Evolutionary conservation across 92 coral and sea anemone species (phyloP), one percentile per base, ranked within the genome.

Genomic region (Palythoa caribaeorum): DNA sequence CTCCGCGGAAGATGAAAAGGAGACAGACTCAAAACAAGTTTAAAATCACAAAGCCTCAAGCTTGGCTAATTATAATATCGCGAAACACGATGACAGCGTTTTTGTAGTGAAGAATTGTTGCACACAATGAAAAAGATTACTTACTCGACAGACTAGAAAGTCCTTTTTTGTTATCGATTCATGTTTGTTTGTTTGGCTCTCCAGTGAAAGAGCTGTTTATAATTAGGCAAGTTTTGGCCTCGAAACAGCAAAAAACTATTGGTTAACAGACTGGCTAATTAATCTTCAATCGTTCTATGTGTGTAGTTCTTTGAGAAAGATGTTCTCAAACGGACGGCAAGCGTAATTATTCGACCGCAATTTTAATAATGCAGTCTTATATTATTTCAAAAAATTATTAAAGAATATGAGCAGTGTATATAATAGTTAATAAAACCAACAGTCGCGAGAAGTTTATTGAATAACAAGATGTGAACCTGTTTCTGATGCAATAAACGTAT

Each of bases 1-100:
- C 94, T 85, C 76, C 91, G 93, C 98, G 96, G 96, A 95, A 94
- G 94, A 89, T 93, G 95, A 94, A 93, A 88, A 91, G 94, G 73
- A 39, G 83, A 53, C 90, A 19, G 88, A 66, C 85, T 51, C 91
- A 59, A 86, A 91, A 94, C 94, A 79, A n/a, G 84, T 38, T 77
- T 66, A 66, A n/a, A 84, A 74, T 87, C 83, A 84, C 84, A 66
- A 73, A 79, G 84, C 87, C 80, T 73, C 89, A 59, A 69, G 73
- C 71, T 76, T 84, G 62, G 59, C 86, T 88, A 83, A 89, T 91
- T 84, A 77, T 72, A 21, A 63, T 63, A 77, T 71, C 57, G 87
- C 9, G 71, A 84, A 90, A 71, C 76, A 69, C 84, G 65, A 84
- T 87, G 72, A 84, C 70, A 55, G 6, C n/a, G 76, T 39, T 47